Conservation (phyloP, 1,140 invertebrate species). For the Drosophila gunungcola region DNA sequence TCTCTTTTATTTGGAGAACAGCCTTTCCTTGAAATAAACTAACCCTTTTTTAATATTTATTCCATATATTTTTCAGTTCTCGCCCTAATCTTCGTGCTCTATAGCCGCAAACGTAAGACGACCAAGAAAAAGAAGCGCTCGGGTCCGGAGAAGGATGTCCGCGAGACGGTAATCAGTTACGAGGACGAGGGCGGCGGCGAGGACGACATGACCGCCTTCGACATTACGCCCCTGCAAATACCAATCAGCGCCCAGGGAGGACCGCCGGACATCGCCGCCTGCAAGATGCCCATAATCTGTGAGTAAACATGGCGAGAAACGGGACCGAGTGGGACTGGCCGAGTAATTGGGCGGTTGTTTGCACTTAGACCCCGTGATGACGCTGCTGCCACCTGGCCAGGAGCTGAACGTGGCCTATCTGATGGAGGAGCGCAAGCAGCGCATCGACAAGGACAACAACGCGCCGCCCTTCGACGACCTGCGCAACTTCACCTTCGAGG, state of each 20-base stretch:
- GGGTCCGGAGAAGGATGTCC: constrained; percentile 98
- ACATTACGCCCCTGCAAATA: constrained; percentile 98
- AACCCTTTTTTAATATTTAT: neutral
- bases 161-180: constrained; percentile 99
- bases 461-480: constrained; percentile 98
- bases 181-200: constrained; percentile 98
- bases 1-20: neutral
- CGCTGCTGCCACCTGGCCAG: constrained; percentile 86
- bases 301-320: constrained; percentile 85
- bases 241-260: constrained; percentile 91
- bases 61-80: constrained; percentile 88
- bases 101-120: constrained; percentile 94
- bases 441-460: constrained; percentile 97
- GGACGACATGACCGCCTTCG: constrained; percentile 99
- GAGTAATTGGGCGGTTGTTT: constrained; percentile 35
- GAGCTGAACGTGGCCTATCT: constrained; percentile 98
- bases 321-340: constrained; percentile 3
- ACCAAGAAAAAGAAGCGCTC: constrained; percentile 96
- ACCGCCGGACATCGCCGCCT: constrained; percentile 91
- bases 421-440: constrained; percentile 97
- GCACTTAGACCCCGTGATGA: constrained; percentile 86
- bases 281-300: constrained; percentile 91
- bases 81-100: constrained; percentile 96
- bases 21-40: neutral
- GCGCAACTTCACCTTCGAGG: constrained; percentile 99